Evolutionary conservation across 1,140 invertebrate genomes (phyloP), one percentile per base, ranked within the genome.

Genomic region (Drosophila lacertosa): DNA sequence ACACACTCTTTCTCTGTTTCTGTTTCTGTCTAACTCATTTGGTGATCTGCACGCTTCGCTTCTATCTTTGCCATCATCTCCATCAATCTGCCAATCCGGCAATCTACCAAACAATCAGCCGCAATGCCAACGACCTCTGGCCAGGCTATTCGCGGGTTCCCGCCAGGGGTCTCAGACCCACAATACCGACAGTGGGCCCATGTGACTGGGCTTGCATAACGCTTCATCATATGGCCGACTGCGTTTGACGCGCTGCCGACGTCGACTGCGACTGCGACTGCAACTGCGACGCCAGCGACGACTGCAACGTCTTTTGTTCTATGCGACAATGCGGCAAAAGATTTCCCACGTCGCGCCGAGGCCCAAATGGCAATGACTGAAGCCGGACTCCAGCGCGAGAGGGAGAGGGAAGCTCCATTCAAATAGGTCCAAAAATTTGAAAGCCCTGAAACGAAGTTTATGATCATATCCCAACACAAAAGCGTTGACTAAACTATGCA

Each of bases 121-220:
- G 33, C 33, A 66, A 37, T 40, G 63, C 11, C 63, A 66, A 59
- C 63, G 63, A 65, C 63, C 63, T 48, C 42, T 48, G 24, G 10
- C 45, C 9, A n/a, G 6, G 26, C 6, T 29, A 9, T 7, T 35
- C n/a, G 11, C 33, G 45, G 45, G 45, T 7, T 48, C 45, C 29
- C 11, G 26, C 20, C 20, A 15, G 13, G 26, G 26, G 26, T 29
- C 20, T 39, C 60, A 54, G 60, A 55, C 58, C 58, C 58, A 40
- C 45, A 48, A 48, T 48, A 29, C 22, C 20, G 24, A 32, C 6
- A 29, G 42, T 10, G 20, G 45, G 24, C n/a, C 55, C 16, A 18
- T 45, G 55, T 62, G 51, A 57, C 51, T 57, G 51, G 29, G 51
- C 59, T 63, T 63, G 59, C 59, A 63, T 63, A 63, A 63, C 48